These are phyloP conservation scores for Drosophila anomelani DNA, from an alignment of 2,888 invertebrate genomes.

Conservation along the genomic window DNA sequence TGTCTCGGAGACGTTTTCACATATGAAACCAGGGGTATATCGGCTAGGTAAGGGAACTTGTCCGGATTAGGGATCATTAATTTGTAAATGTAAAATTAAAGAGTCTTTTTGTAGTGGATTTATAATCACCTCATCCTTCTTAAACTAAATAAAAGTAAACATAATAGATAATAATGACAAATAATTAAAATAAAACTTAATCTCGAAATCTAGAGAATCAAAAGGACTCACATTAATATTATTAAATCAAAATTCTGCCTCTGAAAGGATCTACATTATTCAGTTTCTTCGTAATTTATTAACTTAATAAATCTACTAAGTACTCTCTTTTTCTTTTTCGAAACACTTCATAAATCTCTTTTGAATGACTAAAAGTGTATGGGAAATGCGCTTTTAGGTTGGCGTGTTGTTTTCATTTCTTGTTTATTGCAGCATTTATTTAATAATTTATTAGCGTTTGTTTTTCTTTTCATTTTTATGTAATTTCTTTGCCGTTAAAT, in stretches of 20 bases:
- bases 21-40: slow-evolving; percentile 4
- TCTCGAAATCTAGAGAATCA: too few species aligned
- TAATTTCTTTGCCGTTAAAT: slow-evolving; percentile 58
- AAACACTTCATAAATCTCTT: neutral
- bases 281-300: too few species aligned
- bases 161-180: neutral
- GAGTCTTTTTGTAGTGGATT: neutral
- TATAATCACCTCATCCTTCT: fast-evolving
- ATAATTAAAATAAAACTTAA: neutral
- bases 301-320: neutral
- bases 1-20: slow-evolving; percentile 29
- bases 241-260: neutral
- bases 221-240: too few species aligned
- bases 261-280: neutral
- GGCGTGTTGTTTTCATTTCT: slow-evolving; percentile 35
- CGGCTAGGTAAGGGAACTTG: neutral
- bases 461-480: slow-evolving; percentile 60
- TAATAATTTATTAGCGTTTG: slow-evolving; percentile 66
- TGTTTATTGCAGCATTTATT: slow-evolving; percentile 67
- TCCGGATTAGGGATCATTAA: too few species aligned
- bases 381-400: neutral
- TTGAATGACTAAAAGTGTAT: slow-evolving; percentile 23
- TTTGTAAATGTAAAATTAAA: neutral
- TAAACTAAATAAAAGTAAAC: too few species aligned
- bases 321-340: neutral